Percentiles rank a stretch among this genome's conserved stretches.
Conservation (phyloP, 2,888 invertebrate genomes). For the Cephonodes hylas region DNA sequence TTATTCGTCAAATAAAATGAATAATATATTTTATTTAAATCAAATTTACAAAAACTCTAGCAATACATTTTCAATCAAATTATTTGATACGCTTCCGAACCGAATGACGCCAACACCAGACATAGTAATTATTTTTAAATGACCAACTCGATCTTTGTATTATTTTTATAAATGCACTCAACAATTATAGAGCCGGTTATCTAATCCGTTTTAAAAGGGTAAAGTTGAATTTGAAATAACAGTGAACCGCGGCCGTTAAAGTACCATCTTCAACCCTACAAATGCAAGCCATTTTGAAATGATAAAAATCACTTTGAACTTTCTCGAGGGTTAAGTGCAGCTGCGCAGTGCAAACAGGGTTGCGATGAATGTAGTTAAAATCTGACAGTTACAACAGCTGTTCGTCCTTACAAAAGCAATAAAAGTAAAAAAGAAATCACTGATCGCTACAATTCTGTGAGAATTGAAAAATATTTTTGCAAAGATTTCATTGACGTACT, state of each 20-base stretch:
- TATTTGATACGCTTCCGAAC: background rate
- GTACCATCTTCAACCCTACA: slow-evolving; percentile 4
- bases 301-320: slow-evolving; percentile 12
- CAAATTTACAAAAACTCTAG: too few relatives aligned
- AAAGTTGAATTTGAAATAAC: background rate
- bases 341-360: slow-evolving; percentile 49
- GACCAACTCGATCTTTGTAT: background rate
- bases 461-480: background rate
- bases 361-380: slow-evolving; percentile 17
- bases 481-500: too few relatives aligned
- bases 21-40: too few relatives aligned
- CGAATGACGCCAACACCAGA: background rate
- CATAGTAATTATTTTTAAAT: slow-evolving; percentile 4
- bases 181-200: background rate
- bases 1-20: background rate
- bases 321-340: slow-evolving; percentile 39
- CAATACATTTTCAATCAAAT: too few relatives aligned
- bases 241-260: background rate
- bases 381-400: slow-evolving; percentile 11
- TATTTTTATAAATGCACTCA: slow-evolving; percentile 3
- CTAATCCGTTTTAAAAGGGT: background rate
- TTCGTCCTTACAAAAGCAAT: background rate
- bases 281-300: background rate
- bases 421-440: background rate
- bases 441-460: background rate